phyloP scores from a whole-genome alignment of 1,140 invertebrate genomes.

The Andricus grossulariae region DNA sequence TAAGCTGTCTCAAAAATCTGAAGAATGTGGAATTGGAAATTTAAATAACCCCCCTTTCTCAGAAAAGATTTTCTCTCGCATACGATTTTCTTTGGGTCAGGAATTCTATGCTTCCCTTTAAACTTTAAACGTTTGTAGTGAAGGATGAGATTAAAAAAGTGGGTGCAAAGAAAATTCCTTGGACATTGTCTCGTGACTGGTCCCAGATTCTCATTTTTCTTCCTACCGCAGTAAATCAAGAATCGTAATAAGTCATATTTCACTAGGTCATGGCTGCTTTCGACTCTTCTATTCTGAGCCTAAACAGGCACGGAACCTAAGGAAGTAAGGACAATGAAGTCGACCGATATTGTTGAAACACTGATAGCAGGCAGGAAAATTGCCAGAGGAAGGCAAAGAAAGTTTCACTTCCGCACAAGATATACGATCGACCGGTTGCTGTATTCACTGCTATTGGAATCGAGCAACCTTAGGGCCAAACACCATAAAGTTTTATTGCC shows the following conservation, averaged over 20 bases:
- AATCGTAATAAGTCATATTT: conserved; percentile 58
- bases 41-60: neutral
- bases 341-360: conserved; percentile 61
- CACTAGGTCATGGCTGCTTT: conserved; percentile 37
- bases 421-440: conserved; percentile 52
- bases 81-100: neutral
- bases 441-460: conserved; percentile 28
- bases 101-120: neutral
- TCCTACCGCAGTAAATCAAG: conserved; percentile 54
- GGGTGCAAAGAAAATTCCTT: conserved; percentile 32
- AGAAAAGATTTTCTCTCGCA: neutral
- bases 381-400: conserved; percentile 40
- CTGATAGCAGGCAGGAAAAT: conserved; percentile 51
- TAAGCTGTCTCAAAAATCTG: neutral
- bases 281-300: conserved; percentile 18
- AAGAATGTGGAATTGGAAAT: conserved; percentile 1
- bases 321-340: conserved; percentile 50
- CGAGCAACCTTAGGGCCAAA: conserved; percentile 46
- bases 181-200: conserved; percentile 44
- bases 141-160: conserved; percentile 36
- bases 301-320: conserved; percentile 17
- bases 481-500: conserved; percentile 65
- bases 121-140: neutral
- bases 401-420: conserved; percentile 63
- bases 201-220: conserved; percentile 48